These are phyloP conservation scores for Oncorhynchus clarkii DNA, from an alignment of 2,113 vertebrate genomes.

Conservation along the genomic window DNA sequence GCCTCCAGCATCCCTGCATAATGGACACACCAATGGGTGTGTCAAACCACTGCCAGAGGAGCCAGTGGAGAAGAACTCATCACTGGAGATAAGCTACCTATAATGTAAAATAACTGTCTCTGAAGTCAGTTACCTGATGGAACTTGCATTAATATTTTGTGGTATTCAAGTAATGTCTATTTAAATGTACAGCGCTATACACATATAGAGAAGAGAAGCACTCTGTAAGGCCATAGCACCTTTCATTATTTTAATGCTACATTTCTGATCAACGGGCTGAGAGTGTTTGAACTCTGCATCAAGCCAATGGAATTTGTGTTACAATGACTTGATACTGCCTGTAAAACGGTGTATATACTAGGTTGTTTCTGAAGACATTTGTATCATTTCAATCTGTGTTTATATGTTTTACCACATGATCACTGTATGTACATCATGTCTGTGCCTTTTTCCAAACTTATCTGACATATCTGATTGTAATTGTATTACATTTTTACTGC, in stretches of 20 bases:
- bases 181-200: not conserved
- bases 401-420: conserved; percentile 34
- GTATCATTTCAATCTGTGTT: conserved; percentile 6
- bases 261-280: conserved; percentile 11
- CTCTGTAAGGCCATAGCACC: not conserved
- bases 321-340: not conserved
- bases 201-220: not conserved
- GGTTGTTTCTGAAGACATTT: not conserved
- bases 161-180: not conserved
- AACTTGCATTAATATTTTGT: conserved; percentile 31
- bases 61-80: conserved; percentile 68
- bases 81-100: conserved; percentile 82
- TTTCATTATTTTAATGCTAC: not conserved
- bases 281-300: not conserved
- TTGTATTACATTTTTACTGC: conserved; percentile 16
- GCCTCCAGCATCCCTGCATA: conserved; percentile 46
- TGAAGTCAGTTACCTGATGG: not conserved
- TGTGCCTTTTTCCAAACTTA: conserved; percentile 36
- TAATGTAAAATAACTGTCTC: conserved; percentile 55
- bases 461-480: conserved; percentile 13
- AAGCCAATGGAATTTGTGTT: not conserved
- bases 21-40: conserved; percentile 65
- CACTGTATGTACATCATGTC: conserved; percentile 26
- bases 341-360: not conserved
- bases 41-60: conserved; percentile 71